phyloP scores from a whole-genome alignment of 2,888 invertebrate genomes.

The Netelia melanura region DNA sequence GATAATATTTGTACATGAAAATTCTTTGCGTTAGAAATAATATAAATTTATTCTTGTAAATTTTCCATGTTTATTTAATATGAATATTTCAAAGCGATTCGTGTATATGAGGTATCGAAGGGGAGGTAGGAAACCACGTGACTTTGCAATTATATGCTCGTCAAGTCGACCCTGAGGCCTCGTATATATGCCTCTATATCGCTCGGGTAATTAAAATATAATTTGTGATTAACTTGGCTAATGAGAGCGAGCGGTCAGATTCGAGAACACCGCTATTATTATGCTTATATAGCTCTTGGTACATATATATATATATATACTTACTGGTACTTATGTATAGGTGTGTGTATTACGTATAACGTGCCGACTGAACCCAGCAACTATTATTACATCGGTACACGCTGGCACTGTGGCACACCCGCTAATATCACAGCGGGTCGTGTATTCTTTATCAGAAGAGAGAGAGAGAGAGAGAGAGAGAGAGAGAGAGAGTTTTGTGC shows the following conservation, averaged over 20 bases:
- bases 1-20: not conserved
- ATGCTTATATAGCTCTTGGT: constrained; percentile 32
- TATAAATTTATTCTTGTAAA: constrained; percentile 1
- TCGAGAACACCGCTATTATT: constrained; percentile 63
- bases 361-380: constrained; percentile 68
- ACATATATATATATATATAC: constrained; percentile 42
- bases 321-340: no score
- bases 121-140: constrained; percentile 63
- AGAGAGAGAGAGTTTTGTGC: not conserved
- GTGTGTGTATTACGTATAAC: constrained; percentile 72
- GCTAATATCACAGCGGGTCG: constrained; percentile 47
- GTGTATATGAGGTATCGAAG: not conserved
- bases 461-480: not conserved
- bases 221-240: constrained; percentile 79
- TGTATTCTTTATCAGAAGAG: constrained; percentile 53
- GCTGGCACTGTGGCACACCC: constrained; percentile 26
- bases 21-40: not conserved
- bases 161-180: constrained; percentile 69
- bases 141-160: constrained; percentile 76
- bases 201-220: constrained; percentile 79
- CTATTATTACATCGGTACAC: constrained; percentile 72
- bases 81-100: constrained; percentile 26
- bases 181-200: constrained; percentile 69
- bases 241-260: constrained; percentile 78
- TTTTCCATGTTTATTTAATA: constrained; percentile 13